Percentiles rank a stretch among this genome's conserved stretches.
These are phyloP conservation scores for Corythornis madagascariensis DNA, from an alignment of 2,113 vertebrate genomes.

Conservation along the genomic window DNA sequence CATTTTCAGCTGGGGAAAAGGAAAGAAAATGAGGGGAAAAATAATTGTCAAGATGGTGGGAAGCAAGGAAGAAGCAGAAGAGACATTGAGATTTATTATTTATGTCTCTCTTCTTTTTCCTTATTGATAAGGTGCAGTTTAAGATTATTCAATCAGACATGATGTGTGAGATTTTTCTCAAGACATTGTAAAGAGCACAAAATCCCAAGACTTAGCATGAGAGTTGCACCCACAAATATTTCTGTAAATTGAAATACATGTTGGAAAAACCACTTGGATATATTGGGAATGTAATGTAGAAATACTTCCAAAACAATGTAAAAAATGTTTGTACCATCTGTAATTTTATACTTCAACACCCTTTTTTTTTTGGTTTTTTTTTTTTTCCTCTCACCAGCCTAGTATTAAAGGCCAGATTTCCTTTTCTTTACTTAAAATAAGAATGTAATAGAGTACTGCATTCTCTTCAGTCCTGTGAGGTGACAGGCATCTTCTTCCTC, in stretches of 20 bases:
- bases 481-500: background rate
- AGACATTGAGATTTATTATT: background rate
- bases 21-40: background rate
- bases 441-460: background rate
- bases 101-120: rapidly evolving
- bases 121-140: background rate
- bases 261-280: background rate
- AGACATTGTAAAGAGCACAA: background rate
- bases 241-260: background rate
- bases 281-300: background rate
- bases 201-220: background rate
- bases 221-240: background rate
- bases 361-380: background rate
- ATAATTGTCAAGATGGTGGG: background rate
- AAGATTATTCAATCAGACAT: background rate
- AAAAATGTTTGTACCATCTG: background rate
- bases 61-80: background rate
- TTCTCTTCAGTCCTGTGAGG: background rate
- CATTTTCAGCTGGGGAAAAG: background rate
- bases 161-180: background rate
- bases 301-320: background rate
- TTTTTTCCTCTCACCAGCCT: background rate
- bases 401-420: background rate
- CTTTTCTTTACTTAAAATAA: background rate
- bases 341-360: background rate